These are phyloP conservation scores for Kryptopterus vitreolus DNA, from an alignment of 2,797 vertebrate species.

Conservation along the genomic window DNA sequence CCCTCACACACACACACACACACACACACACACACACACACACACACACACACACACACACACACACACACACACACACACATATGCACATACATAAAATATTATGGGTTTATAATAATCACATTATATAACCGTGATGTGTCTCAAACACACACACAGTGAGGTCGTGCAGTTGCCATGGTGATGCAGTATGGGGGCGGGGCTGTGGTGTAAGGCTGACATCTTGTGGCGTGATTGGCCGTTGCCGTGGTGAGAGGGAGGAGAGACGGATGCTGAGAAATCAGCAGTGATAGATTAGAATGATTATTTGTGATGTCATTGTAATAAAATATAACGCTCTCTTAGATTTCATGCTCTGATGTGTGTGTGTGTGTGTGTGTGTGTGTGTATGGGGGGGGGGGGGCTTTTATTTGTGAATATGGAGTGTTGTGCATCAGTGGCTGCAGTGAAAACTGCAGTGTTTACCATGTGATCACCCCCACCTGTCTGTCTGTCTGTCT, in stretches of 20 bases:
- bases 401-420: not conserved
- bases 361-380: not conserved
- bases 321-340: not conserved
- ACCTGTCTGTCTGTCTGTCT: not conserved
- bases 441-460: conserved; percentile 80
- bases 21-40: not conserved
- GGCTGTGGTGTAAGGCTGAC: conserved; percentile 53
- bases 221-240: conserved; percentile 49
- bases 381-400: not conserved
- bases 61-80: not conserved
- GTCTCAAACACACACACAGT: not conserved
- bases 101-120: not conserved
- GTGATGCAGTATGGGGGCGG: conserved; percentile 68
- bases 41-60: not conserved
- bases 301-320: not conserved
- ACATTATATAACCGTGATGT: conserved; percentile 15
- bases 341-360: not conserved
- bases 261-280: conserved; percentile 39
- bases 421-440: conserved; percentile 66
- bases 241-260: conserved; percentile 56
- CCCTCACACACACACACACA: not conserved
- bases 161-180: conserved; percentile 65
- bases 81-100: no score
- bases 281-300: not conserved
- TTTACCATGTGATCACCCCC: conserved; percentile 70